Evolutionary conservation across 1,140 invertebrate species (phyloP).

Genomic region (Rhopalosiphum padi): DNA sequence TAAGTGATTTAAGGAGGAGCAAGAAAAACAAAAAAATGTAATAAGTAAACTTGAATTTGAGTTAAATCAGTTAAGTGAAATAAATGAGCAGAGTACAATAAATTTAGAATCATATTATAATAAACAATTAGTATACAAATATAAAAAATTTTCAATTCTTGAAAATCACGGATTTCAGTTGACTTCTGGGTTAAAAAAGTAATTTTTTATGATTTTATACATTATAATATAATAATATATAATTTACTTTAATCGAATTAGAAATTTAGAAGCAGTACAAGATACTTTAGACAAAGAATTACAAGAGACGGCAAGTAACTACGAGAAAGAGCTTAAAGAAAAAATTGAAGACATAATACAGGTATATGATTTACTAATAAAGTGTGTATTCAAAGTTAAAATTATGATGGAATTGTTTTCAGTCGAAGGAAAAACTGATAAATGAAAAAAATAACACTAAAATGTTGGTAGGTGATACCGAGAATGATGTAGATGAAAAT

Average conservation of each 20-base stretch:
- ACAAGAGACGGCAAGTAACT: background rate
- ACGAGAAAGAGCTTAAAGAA: background rate
- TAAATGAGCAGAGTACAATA: too few relatives aligned
- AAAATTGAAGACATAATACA: background rate
- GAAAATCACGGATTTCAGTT: conserved; percentile 76
- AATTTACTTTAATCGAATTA: background rate
- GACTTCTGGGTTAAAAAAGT: conserved; percentile 76
- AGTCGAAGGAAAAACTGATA: conserved; percentile 21
- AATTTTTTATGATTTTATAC: conserved; percentile 55
- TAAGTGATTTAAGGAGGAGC: background rate
- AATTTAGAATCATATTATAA: background rate
- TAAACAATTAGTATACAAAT: conserved; percentile 62
- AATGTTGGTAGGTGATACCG: conserved; percentile 1
- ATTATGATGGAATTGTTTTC: background rate
- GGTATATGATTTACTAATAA: background rate
- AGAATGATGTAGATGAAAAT: background rate
- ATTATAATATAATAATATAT: background rate
- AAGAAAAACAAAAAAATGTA: background rate
- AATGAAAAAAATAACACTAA: background rate
- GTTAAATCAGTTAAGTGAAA: background rate
- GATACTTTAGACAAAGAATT: background rate
- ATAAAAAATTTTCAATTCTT: conserved; percentile 81
- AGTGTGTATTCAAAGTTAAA: background rate
- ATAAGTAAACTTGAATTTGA: background rate
- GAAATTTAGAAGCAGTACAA: background rate